Percentiles rank a stretch among this genome's conserved stretches.
These are phyloP conservation scores for Tauraco erythrolophus DNA, from an alignment of 2,113 vertebrate species.

Conservation along the genomic window DNA sequence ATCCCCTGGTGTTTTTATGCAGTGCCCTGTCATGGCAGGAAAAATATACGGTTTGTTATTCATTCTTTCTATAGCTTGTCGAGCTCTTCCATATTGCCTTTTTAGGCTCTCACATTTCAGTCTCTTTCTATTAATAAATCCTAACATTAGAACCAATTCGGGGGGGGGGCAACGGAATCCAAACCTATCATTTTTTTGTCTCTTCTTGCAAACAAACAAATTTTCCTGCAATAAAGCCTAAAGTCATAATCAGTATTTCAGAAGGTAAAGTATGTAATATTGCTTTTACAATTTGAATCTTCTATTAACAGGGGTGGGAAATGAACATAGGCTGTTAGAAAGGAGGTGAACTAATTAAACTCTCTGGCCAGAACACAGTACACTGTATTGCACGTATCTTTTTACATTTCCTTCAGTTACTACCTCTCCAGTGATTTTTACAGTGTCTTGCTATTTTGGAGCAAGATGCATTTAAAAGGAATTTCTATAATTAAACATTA, in stretches of 20 bases:
- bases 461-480: neutral
- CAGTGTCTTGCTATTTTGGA: neutral
- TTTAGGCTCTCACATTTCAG: slow-evolving; percentile 10
- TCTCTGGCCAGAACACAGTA: neutral
- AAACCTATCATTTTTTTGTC: neutral
- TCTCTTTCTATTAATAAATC: slow-evolving; percentile 39
- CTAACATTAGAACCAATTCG: neutral
- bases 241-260: neutral
- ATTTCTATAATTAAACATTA: neutral
- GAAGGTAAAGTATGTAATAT: neutral
- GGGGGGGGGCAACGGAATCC: neutral
- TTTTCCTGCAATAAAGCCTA: neutral
- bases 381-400: fast-evolving
- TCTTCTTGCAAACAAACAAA: neutral
- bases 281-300: neutral
- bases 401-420: neutral
- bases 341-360: neutral
- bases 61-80: slow-evolving; percentile 17
- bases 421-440: neutral
- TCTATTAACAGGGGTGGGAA: neutral
- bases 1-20: slow-evolving; percentile 56
- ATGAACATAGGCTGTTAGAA: neutral
- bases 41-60: slow-evolving; percentile 68
- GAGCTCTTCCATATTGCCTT: slow-evolving; percentile 36
- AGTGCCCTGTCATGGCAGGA: slow-evolving; percentile 47